Evolutionary conservation across 2,797 vertebrate species (phyloP), one percentile per base, ranked within the genome.

Genomic region (Hyperoplus lanceolatus): DNA sequence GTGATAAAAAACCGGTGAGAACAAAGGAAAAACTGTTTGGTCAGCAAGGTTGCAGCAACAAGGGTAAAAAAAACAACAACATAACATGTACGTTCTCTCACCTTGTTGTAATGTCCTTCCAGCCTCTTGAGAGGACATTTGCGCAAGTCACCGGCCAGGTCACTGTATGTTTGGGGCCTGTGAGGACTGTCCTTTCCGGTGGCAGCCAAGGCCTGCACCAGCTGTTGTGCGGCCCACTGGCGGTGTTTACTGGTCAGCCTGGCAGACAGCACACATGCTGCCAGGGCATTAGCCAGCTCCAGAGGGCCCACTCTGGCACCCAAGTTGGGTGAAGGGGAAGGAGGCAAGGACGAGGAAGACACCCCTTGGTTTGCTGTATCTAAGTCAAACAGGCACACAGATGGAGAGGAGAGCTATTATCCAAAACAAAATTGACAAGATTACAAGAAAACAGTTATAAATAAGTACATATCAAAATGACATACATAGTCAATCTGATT

Each of bases 141-240:
- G 64, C 93, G 94, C 60, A 96, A 70, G 83, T 96, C 96, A 7
- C 95, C 95, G 5, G 94, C 90, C 67, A 95, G 92, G 90, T 96
- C 96, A 1, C 95, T 96, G 90, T 94, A 96, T 43, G 95, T 96
- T 70, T 96, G 95, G 10, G 95, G 92, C 42, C 94, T 90, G 74
- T 88, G 77, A 5, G 92, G 83, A 78, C 82, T 82, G 76, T 96
- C 93, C 66, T 89, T 91, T 69, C 95, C 95, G 0, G 93, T 91
- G 41, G 90, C 87, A 0, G 94, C 95, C 82, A 96, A 74, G 48
- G 95, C 93, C 80, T 94, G 94, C 41, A 96, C 92, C 84, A 96
- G 94, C 91, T 96, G 95, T 86, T 94, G 93, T 6, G 95, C 93
- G 12, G 96, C 95, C 96, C 96, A 96, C 82, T 96, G 95, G 13